Percentiles rank a stretch among this genome's conserved stretches.
Conservation (phyloP, 1,140 invertebrate species). For the Bilobella aurantiaca region DNA sequence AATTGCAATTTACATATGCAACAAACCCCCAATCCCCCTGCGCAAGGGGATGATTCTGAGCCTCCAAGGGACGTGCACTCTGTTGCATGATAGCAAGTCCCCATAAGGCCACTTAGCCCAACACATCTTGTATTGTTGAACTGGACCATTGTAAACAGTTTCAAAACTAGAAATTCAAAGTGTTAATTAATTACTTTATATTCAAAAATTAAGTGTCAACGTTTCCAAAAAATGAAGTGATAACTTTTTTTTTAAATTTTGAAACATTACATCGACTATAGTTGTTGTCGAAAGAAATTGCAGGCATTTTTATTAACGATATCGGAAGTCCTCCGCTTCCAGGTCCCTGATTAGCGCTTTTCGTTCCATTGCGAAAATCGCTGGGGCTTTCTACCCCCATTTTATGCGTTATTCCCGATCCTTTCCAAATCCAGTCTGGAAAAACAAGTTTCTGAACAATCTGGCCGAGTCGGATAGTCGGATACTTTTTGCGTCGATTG, state of each 20-base stretch:
- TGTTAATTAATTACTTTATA: not conserved
- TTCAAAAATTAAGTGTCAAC: too few relatives aligned
- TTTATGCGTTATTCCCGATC: slow-evolving; percentile 17
- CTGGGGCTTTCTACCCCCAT: slow-evolving; percentile 18
- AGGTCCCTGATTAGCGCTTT: too few relatives aligned
- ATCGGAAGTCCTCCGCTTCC: not conserved
- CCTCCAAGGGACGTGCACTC: slow-evolving; percentile 54
- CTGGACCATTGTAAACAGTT: slow-evolving; percentile 59
- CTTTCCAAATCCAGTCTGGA: slow-evolving; percentile 29
- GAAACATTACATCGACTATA: slow-evolving; percentile 27
- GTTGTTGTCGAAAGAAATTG: slow-evolving; percentile 32
- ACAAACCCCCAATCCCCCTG: slow-evolving; percentile 61
- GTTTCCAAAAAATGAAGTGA: too few relatives aligned
- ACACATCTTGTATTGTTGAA: slow-evolving; percentile 56
- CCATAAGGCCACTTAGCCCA: slow-evolving; percentile 47
- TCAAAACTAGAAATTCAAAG: slow-evolving; percentile 44
- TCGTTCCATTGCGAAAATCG: not conserved
- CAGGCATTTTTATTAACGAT: slow-evolving; percentile 17
- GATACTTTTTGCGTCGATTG: not conserved
- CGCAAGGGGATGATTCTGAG: slow-evolving; percentile 53
- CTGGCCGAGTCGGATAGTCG: slow-evolving; percentile 24
- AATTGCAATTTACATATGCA: slow-evolving; percentile 56
- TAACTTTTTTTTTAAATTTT: not conserved
- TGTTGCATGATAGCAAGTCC: slow-evolving; percentile 51
- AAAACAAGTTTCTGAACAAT: slow-evolving; percentile 26